Evolutionary conservation across 2,888 invertebrate species (phyloP).

Genomic region (Monoplex corrugatus): DNA sequence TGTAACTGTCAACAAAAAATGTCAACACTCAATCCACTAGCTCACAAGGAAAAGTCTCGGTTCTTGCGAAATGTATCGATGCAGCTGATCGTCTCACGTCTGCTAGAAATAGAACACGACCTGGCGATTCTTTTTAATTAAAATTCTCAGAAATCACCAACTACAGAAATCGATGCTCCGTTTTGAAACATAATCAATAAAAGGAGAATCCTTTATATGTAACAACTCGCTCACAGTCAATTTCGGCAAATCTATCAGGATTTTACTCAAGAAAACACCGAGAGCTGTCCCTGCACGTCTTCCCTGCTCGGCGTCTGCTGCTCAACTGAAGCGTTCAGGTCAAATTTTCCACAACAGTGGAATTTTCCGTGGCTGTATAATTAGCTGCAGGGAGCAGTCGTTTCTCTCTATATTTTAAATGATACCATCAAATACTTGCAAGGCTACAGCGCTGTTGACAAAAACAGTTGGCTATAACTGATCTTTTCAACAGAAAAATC

Average conservation of each 20-base stretch:
- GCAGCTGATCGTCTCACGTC: neutral
- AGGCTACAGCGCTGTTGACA: too few species aligned
- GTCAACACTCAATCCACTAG: neutral
- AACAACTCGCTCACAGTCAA: neutral
- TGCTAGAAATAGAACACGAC: too few species aligned
- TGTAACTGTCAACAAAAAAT: neutral
- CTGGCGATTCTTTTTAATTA: too few species aligned
- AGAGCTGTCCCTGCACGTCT: slow-evolving; percentile 1
- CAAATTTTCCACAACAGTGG: slow-evolving; percentile 38
- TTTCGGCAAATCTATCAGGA: neutral
- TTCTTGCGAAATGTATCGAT: slow-evolving; percentile 3
- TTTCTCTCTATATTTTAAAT: neutral
- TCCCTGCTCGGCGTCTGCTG: neutral
- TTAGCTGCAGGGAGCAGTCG: slow-evolving; percentile 33
- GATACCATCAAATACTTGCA: too few species aligned
- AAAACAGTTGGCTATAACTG: too few species aligned
- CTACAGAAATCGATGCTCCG: too few species aligned
- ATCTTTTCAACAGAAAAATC: too few species aligned
- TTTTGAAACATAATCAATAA: neutral
- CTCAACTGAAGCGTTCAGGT: neutral
- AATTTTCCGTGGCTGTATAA: slow-evolving; percentile 34
- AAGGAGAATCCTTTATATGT: neutral
- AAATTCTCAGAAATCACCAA: too few species aligned
- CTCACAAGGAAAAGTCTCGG: neutral
- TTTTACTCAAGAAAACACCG: neutral